Evolutionary conservation across 2,797 vertebrate genomes (phyloP).

Genomic region (Pelobates cultripes): DNA sequence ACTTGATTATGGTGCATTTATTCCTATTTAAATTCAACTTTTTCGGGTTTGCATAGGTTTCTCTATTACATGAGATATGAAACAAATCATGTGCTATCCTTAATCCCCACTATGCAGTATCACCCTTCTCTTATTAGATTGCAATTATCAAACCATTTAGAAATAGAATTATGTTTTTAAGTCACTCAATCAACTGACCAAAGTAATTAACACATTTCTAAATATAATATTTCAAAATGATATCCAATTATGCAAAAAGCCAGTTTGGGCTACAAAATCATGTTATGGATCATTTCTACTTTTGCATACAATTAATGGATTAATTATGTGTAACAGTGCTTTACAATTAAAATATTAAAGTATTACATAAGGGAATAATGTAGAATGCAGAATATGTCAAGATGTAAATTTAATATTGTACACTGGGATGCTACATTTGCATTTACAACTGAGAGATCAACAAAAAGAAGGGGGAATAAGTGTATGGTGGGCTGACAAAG

Average conservation of each 20-base stretch:
- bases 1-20: constrained; percentile 44
- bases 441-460: too few species aligned
- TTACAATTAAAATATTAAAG: constrained; percentile 10
- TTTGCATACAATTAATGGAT: background rate
- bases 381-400: background rate
- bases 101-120: background rate
- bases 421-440: background rate
- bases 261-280: background rate
- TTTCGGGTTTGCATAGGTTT: constrained; percentile 42
- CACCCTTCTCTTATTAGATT: constrained; percentile 3
- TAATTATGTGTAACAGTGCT: constrained; percentile 7
- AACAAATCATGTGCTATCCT: constrained; percentile 47
- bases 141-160: constrained; percentile 13
- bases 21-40: constrained; percentile 46
- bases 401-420: background rate
- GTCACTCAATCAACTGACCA: constrained; percentile 13
- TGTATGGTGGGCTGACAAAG: too few species aligned
- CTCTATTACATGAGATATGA: constrained; percentile 44
- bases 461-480: too few species aligned
- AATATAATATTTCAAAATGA: constrained; percentile 8
- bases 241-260: background rate
- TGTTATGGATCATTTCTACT: background rate
- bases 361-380: background rate
- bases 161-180: constrained; percentile 21
- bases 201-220: constrained; percentile 10